Percentiles rank a stretch among this genome's conserved stretches.
These are phyloP conservation scores for Anthonomus grandis DNA, from an alignment of 1,140 invertebrate genomes.

Conservation along the genomic window DNA sequence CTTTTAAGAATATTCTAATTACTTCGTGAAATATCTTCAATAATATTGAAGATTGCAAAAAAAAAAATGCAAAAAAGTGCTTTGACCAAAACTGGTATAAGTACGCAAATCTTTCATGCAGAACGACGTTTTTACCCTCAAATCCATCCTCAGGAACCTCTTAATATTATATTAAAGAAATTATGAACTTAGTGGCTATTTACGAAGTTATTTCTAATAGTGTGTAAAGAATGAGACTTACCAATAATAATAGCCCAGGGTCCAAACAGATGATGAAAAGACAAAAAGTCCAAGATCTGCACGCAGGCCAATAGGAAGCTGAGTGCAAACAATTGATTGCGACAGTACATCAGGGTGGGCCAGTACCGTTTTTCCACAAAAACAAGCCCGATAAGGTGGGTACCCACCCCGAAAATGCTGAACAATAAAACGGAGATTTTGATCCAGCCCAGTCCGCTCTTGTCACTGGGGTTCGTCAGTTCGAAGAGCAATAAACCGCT, in stretches of 20 bases:
- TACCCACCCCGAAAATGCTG: constrained; percentile 85
- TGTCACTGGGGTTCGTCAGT: constrained; percentile 93
- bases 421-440: constrained; percentile 90
- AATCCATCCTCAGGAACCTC: too few species aligned
- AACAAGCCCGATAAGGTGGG: constrained; percentile 80
- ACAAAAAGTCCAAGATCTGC: constrained; percentile 93
- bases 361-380: constrained; percentile 63
- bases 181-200: too few species aligned
- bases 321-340: constrained; percentile 95
- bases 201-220: neutral
- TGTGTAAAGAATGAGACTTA: neutral
- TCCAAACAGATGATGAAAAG: constrained; percentile 98
- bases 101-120: too few species aligned
- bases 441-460: constrained; percentile 90
- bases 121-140: too few species aligned
- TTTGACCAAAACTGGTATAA: too few species aligned
- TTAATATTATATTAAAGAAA: too few species aligned
- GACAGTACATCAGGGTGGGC: constrained; percentile 82
- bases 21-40: too few species aligned
- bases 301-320: constrained; percentile 94
- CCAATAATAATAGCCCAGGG: constrained; percentile 95
- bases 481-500: constrained; percentile 94
- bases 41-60: too few species aligned
- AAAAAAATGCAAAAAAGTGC: too few species aligned
- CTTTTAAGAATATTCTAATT: too few species aligned